Evolutionary conservation across 2,888 invertebrate genomes (phyloP), one percentile per base, ranked within the genome.

Genomic region (Cheilosia vulpina): DNA sequence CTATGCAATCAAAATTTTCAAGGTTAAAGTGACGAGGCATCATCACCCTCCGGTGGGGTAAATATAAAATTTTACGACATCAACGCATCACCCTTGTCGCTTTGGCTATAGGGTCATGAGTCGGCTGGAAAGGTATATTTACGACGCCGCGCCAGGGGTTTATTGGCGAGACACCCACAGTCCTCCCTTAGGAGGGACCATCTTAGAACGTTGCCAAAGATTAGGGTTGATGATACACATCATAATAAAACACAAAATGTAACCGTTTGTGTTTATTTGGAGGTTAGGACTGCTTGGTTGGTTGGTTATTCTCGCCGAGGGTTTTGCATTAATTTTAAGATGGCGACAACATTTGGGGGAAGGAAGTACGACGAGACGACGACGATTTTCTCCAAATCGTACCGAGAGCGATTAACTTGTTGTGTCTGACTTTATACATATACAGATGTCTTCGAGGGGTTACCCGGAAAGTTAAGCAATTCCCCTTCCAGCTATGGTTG

Each of bases 201-300:
- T 76, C 71, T 69, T 65, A 69, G 58, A 79, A 57, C 65, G 53
- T 68, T 80, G 69, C 62, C 58, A 34, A 63, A 81, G 81, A 85
- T 85, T 85, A 85, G 81, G 85, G 81, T 85, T 81, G 77, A 66
- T 81, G 57, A 63, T 73, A 85, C 76, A 63, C 85, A 85, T 81
- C 58, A 77, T 85, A 72, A 81, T 77, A 85, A 77, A 72, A 84
- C 76, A 55, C 81, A 77, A 72, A 81, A 85, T 72, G 77, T 81
- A 81, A 80, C 81, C 81, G 57, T 72, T 84, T 69, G 80, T 65
- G 75, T 76, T 80, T 71, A 62, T 80, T 52, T 73, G 83, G 83
- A 17, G 83, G 71, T 66, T 50, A 71, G 60, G 60, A 63, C 52
- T 68, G 73, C 52, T 68, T 34, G 63, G 65, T 41, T 34, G 63